Conservation (phyloP, 2,888 invertebrate genomes). For the Cheilosia vernalis region DNA sequence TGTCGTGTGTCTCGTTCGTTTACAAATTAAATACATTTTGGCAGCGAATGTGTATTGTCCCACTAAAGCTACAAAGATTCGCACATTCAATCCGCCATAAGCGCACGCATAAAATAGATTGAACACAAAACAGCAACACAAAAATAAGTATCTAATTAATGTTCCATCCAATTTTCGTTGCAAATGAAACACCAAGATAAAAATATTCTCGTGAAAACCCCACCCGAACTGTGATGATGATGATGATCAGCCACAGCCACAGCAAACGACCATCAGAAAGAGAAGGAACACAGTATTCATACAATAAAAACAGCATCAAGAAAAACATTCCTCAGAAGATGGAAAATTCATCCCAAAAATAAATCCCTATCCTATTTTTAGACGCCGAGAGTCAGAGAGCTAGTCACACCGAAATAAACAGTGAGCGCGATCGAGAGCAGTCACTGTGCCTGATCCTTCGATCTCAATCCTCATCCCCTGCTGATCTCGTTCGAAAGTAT, state of each 20-base stretch:
- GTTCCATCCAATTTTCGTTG: constrained; percentile 35
- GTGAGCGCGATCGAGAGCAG: constrained; percentile 27
- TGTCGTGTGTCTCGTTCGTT: constrained; percentile 66
- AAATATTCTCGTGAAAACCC: constrained; percentile 65
- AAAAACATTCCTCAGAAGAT: constrained; percentile 67
- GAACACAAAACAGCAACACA: constrained; percentile 15
- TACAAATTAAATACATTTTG: constrained; percentile 45
- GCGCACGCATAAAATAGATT: constrained; percentile 51
- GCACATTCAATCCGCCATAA: constrained; percentile 40
- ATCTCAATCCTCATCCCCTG: constrained; percentile 46
- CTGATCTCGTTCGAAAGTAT: constrained; percentile 35
- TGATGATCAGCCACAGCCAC: background rate
- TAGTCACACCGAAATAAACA: constrained; percentile 10
- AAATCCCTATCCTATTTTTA: constrained; percentile 64
- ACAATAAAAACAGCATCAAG: constrained; percentile 35
- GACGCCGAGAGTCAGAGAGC: constrained; percentile 42
- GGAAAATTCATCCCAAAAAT: constrained; percentile 73
- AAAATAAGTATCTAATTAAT: constrained; percentile 48
- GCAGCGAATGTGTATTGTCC: constrained; percentile 60
- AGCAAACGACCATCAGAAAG: background rate
- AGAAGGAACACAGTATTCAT: constrained; percentile 19
- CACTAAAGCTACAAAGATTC: constrained; percentile 52
- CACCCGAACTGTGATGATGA: constrained; percentile 50
- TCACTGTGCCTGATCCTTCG: constrained; percentile 43
- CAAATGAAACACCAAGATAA: constrained; percentile 68